These are phyloP conservation scores for Thryonomys swinderianus DNA, from an alignment of 2,113 vertebrate genomes.

Conservation along the genomic window DNA sequence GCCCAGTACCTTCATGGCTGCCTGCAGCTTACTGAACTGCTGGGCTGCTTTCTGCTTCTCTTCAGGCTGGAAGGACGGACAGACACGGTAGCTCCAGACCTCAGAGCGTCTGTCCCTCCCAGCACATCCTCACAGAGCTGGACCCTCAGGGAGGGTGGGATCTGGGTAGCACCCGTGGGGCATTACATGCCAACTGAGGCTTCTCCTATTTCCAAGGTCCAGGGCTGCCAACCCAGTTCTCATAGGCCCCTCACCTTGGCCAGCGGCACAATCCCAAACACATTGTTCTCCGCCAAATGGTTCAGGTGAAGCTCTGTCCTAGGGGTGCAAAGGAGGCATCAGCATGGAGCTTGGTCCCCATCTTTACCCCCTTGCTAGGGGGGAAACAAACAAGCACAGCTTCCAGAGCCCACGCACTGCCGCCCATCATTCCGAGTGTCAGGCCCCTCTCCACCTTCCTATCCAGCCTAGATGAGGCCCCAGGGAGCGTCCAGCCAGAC, in stretches of 20 bases:
- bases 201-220: no score
- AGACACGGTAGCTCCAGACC: accelerated
- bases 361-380: not conserved
- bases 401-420: not conserved
- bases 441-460: not conserved
- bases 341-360: not conserved
- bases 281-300: conserved; percentile 95
- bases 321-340: conserved; percentile 45
- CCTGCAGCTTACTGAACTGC: conserved; percentile 97
- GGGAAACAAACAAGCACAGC: not conserved
- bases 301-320: conserved; percentile 98
- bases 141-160: not conserved
- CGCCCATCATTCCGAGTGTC: not conserved
- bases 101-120: not conserved
- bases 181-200: not conserved
- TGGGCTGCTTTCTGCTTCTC: conserved; percentile 96
- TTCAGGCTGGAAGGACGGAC: conserved; percentile 83
- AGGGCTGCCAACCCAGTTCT: not conserved
- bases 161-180: not conserved
- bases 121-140: no score
- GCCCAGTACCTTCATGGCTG: conserved; percentile 97
- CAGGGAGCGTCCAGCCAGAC: not conserved
- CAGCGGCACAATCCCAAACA: conserved; percentile 93
- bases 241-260: conserved; percentile 89
- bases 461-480: not conserved